Evolutionary conservation across 2,113 vertebrate genomes (phyloP).

Genomic region (Nothoprocta pentlandii): DNA sequence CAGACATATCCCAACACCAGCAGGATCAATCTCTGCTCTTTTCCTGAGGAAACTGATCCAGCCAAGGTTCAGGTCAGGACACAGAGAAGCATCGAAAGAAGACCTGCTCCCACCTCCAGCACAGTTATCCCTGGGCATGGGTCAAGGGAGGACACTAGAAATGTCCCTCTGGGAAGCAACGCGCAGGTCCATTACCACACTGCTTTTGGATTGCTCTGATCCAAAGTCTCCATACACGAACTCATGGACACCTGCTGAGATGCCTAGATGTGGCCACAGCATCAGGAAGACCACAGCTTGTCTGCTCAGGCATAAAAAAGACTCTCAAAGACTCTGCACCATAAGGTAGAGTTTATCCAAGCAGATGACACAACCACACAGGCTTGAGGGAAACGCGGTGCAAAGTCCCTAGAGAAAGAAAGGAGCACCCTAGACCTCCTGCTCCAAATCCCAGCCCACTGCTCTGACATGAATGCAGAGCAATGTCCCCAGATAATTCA

Average conservation of each 20-base stretch:
- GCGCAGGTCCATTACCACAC: background rate
- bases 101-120: background rate
- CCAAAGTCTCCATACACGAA: background rate
- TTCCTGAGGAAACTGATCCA: accelerated
- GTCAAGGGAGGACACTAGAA: background rate
- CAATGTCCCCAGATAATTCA: background rate
- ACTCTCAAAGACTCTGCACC: background rate
- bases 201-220: background rate
- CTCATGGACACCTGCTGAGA: background rate
- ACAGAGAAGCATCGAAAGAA: background rate
- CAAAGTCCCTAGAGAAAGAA: background rate
- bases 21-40: background rate
- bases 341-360: background rate
- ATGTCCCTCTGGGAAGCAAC: background rate
- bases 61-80: background rate
- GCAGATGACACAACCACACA: background rate
- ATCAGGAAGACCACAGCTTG: background rate
- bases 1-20: background rate
- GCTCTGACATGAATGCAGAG: background rate
- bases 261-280: background rate
- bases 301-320: background rate
- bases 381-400: background rate
- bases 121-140: background rate
- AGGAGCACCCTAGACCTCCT: background rate
- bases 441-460: background rate